Percentiles rank a stretch among this genome's conserved stretches.
phyloP scores from a whole-genome alignment of 2,113 vertebrate species.

The Zapus hudsonius region DNA sequence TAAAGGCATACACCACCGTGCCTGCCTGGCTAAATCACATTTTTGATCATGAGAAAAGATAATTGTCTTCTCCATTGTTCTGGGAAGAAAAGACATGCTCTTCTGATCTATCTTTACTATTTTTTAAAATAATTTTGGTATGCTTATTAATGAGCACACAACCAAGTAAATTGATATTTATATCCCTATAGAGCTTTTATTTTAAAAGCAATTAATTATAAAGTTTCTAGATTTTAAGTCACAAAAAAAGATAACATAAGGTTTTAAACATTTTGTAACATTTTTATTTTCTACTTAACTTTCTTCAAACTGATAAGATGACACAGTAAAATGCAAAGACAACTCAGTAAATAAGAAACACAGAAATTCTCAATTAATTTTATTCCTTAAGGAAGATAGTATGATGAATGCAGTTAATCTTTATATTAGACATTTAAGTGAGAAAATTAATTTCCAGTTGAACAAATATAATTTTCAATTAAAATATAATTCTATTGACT shows the following conservation, averaged over 20 bases:
- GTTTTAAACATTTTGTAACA: too few species aligned
- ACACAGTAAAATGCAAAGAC: background rate
- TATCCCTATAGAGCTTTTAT: background rate
- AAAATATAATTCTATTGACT: background rate
- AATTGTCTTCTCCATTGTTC: background rate
- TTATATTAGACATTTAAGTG: background rate
- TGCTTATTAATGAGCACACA: background rate
- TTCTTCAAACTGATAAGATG: background rate
- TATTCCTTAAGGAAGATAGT: background rate
- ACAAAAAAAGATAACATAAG: background rate
- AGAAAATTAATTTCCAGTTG: background rate
- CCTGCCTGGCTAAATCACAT: too few species aligned
- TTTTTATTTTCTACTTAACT: background rate
- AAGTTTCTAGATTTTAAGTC: background rate
- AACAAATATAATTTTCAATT: background rate
- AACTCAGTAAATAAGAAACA: background rate
- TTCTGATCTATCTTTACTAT: background rate
- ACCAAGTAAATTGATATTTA: background rate
- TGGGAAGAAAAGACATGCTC: background rate
- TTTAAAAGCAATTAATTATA: background rate
- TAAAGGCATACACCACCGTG: too few species aligned
- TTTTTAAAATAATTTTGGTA: background rate
- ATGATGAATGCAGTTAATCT: background rate
- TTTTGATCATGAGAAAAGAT: background rate
- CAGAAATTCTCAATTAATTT: background rate